A percentile compares a stretch with the other conserved stretches of the same genome.
Evolutionary conservation across 1,140 invertebrate genomes (phyloP).

Genomic region (Papilio polyxenes): DNA sequence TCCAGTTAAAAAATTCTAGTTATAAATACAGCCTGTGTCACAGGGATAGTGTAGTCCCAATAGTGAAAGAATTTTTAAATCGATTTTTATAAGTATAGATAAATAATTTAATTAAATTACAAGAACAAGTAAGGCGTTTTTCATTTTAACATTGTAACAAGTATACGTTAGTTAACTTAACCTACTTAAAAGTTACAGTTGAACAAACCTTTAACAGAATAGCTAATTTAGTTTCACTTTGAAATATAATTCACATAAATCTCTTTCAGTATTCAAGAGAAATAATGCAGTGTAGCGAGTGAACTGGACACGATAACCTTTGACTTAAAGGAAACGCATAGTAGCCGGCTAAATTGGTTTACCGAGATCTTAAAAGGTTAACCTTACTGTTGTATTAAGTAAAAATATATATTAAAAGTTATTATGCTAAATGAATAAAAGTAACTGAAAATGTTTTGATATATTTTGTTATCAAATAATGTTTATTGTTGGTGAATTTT

Average conservation of each 20-base stretch:
- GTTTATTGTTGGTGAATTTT: too few species aligned
- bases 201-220: neutral
- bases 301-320: constrained; percentile 18
- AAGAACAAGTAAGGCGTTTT: too few species aligned
- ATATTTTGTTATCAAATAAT: too few species aligned
- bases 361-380: neutral
- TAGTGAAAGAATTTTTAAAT: too few species aligned
- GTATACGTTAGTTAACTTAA: neutral
- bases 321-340: neutral
- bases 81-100: too few species aligned
- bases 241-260: constrained; percentile 21
- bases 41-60: too few species aligned
- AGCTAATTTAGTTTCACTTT: constrained; percentile 5
- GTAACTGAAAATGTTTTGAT: neutral
- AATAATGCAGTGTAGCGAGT: neutral
- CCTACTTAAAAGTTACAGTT: neutral
- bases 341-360: constrained; percentile 20
- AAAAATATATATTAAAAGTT: neutral
- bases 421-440: neutral
- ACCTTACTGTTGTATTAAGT: neutral
- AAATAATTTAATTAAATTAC: too few species aligned
- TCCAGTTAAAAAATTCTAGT: too few species aligned
- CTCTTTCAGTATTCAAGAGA: constrained; percentile 9
- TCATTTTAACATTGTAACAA: too few species aligned
- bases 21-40: too few species aligned